Conservation (phyloP, 2,888 invertebrate species). For the Eledone cirrhosa region DNA sequence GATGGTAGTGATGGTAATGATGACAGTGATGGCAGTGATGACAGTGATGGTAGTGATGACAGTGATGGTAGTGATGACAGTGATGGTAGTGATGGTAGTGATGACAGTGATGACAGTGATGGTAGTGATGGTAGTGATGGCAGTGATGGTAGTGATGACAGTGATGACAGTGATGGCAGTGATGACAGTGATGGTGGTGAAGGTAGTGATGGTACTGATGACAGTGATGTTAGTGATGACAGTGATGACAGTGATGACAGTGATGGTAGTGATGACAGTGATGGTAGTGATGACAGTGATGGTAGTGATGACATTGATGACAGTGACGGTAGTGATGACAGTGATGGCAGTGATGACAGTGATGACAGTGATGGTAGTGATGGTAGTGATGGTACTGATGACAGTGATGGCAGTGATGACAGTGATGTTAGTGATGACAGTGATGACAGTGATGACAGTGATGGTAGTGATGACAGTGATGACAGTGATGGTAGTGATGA, state of each 20-base stretch:
- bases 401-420: conserved; percentile 1
- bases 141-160: conserved; percentile 5
- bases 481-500: conserved; percentile 10
- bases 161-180: not conserved
- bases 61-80: conserved; percentile 14
- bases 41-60: conserved; percentile 10
- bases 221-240: too few species aligned
- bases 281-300: too few species aligned
- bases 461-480: not conserved
- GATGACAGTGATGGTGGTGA: conserved; percentile 21
- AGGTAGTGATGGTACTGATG: conserved; percentile 4
- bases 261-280: conserved; percentile 6
- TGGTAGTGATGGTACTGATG: not conserved
- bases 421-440: too few species aligned
- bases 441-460: not conserved
- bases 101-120: not conserved
- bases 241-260: not conserved
- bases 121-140: conserved; percentile 10
- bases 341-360: conserved; percentile 4
- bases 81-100: conserved; percentile 8
- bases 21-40: conserved; percentile 17
- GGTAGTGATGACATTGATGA: too few species aligned
- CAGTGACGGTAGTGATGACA: too few species aligned
- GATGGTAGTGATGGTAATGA: not conserved
- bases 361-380: conserved; percentile 9